These are phyloP conservation scores for Coecobrya sp. DNA, from an alignment of 2,888 invertebrate species.

Conservation along the genomic window DNA sequence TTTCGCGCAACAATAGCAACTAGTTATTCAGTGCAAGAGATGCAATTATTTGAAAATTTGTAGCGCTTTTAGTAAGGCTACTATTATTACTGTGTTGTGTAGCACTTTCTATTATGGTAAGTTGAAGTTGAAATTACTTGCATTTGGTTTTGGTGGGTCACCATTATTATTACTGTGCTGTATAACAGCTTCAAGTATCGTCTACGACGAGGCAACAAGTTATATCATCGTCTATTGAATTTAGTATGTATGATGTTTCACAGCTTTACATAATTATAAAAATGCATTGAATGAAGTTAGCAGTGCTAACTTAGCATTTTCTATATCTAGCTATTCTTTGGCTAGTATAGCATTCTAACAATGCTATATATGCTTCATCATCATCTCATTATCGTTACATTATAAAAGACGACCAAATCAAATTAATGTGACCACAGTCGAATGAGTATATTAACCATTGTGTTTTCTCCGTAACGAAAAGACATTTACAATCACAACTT, in stretches of 20 bases:
- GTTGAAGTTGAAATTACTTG: too few species aligned
- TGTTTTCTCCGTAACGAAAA: constrained; percentile 61
- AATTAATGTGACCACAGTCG: constrained; percentile 60
- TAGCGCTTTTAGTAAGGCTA: constrained; percentile 26
- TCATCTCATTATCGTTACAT: not conserved
- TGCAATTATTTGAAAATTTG: constrained; percentile 66
- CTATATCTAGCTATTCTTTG: too few species aligned
- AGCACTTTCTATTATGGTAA: not conserved
- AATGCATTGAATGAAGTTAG: too few species aligned
- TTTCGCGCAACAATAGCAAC: constrained; percentile 16
- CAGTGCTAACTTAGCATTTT: too few species aligned
- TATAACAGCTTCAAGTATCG: not conserved
- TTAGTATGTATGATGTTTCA: too few species aligned
- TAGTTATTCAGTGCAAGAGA: too few species aligned
- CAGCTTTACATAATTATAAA: too few species aligned
- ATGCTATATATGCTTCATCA: not conserved
- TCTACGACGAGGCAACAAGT: not conserved
- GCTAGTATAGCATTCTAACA: too few species aligned
- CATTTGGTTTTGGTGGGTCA: too few species aligned
- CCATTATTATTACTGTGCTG: too few species aligned
- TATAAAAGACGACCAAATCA: constrained; percentile 25
- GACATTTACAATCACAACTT: not conserved
- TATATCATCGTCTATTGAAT: too few species aligned
- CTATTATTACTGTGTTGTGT: not conserved
- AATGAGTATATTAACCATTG: constrained; percentile 65